These are phyloP conservation scores for Phrynocephalus guinanensis DNA, from an alignment of 2,797 vertebrate genomes.

Conservation along the genomic window DNA sequence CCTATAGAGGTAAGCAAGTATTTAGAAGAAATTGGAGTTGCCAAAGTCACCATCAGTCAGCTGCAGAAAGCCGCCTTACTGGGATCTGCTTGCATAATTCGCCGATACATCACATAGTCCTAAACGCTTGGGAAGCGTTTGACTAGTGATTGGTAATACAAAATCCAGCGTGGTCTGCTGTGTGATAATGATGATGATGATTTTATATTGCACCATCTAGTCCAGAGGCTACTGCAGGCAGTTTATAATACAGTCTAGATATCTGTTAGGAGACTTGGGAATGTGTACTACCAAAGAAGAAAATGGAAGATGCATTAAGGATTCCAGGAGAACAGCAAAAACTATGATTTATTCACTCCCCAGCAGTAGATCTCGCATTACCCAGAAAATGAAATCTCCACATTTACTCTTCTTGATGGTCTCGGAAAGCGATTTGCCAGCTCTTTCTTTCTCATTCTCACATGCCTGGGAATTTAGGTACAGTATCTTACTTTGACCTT, in stretches of 20 bases:
- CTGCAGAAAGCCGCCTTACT: too few relatives aligned
- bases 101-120: too few relatives aligned
- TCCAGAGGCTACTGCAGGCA: too few relatives aligned
- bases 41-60: too few relatives aligned
- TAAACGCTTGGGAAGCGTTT: too few relatives aligned
- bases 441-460: conserved; percentile 42
- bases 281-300: conserved; percentile 29
- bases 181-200: too few relatives aligned
- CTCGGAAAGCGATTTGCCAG: conserved; percentile 36
- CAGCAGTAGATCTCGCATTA: conserved; percentile 16
- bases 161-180: too few relatives aligned
- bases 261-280: not conserved
- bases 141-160: too few relatives aligned
- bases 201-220: too few relatives aligned
- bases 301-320: conserved; percentile 10
- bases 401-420: conserved; percentile 24
- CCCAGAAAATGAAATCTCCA: conserved; percentile 42
- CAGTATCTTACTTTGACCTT: conserved; percentile 60
- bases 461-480: conserved; percentile 58
- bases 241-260: not conserved
- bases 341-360: conserved; percentile 31
- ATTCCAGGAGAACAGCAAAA: conserved; percentile 36
- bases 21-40: too few relatives aligned
- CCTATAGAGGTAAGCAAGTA: too few relatives aligned
- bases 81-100: too few relatives aligned